phyloP scores from a whole-genome alignment of 2,797 vertebrate genomes.

The Capromys pilorides region DNA sequence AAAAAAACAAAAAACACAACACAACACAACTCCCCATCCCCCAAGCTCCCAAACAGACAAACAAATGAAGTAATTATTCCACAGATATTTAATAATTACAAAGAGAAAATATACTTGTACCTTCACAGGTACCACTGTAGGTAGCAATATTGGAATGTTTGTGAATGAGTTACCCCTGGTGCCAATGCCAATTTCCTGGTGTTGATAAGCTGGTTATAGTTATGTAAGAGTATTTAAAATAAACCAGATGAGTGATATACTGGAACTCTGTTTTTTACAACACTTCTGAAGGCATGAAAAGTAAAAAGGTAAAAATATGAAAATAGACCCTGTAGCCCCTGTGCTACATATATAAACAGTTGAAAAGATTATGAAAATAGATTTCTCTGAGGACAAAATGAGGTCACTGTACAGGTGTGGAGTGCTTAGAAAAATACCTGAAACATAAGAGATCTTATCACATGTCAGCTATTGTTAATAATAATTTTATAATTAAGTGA shows the following conservation, averaged over 20 bases:
- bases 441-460: background rate
- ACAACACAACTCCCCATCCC: background rate
- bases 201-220: slow-evolving; percentile 7
- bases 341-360: no score
- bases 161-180: slow-evolving; percentile 9
- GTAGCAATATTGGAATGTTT: background rate
- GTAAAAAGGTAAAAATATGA: slow-evolving; percentile 13
- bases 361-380: background rate
- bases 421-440: background rate
- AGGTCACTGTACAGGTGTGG: background rate
- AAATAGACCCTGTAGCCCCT: background rate
- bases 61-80: background rate
- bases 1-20: background rate
- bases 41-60: background rate
- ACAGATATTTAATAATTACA: slow-evolving; percentile 33
- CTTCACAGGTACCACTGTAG: background rate
- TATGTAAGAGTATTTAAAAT: slow-evolving; percentile 12
- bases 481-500: slow-evolving; percentile 18
- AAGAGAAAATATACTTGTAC: background rate
- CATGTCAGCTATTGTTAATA: background rate
- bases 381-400: slow-evolving; percentile 38
- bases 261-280: slow-evolving; percentile 6
- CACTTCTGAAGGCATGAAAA: slow-evolving; percentile 16
- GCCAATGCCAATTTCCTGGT: slow-evolving; percentile 1
- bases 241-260: background rate